Base-by-base conservation (phyloP, 2,888 invertebrate genomes). In the Drosophila neotestacea region DNA sequence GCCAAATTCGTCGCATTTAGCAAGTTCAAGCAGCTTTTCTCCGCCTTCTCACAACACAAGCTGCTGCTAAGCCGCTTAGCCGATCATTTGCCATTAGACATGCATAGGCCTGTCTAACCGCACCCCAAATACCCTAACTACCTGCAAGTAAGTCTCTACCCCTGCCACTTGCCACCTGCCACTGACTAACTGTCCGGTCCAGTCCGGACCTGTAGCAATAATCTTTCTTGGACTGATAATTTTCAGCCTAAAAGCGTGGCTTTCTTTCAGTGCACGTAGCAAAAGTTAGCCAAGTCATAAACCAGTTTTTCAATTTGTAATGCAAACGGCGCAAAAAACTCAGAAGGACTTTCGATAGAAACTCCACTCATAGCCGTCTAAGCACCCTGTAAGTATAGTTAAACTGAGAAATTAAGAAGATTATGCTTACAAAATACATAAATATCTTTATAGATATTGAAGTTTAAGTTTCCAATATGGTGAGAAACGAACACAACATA, bases 261-360 rank as follows among this genome's bases (percentile, higher is more conserved):
- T 74, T 36, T 59, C 16, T 84, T 82, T 75, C 77, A 61, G 42
- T 78, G 78, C 84, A 85, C 88, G 88, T 88, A 85, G 70, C 73
- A 56, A 76, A 84, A 88, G 74, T 85, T 88, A 88, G 85, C 81
- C 81, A 64, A 77, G 84, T 79, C 85, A 88, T 85, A 85, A 85
- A 88, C 86, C 86, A 81, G 78, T 70, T 87, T 79, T 77, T 70
- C 81, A 82, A 81, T 81, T 81, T 82, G 59, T 66, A 81, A 81
- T 79, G 78, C 74, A 81, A 62, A 61, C 60, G 68, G 60, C 30
- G 22, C n/a, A 16, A 32, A 28, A 51, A 34, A 22, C 11, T 27
- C 6, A 41, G 44, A 4, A 7, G n/a, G 2, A 11, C 39, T 13
- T 7, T 5, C 7, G 5, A 4, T 6, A n/a, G 13, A 27, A 27